Evolutionary conservation across 2,113 vertebrate genomes (phyloP).

Genomic region (Pogonocichla stellata): DNA sequence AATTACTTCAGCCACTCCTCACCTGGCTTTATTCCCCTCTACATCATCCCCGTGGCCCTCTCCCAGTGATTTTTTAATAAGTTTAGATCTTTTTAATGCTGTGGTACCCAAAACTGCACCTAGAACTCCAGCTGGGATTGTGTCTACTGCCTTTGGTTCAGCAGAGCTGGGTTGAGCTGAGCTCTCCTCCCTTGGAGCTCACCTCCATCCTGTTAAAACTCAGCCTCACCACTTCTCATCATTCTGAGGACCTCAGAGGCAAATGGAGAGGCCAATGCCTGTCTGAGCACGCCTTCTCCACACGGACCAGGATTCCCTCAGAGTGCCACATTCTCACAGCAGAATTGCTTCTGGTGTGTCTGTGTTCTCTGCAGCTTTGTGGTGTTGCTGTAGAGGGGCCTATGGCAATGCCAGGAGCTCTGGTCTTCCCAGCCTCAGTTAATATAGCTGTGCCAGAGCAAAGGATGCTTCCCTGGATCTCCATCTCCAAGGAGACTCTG

Average conservation of each 20-base stretch:
- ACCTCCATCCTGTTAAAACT: background rate
- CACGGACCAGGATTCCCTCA: background rate
- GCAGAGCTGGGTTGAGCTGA: background rate
- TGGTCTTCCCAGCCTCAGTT: background rate
- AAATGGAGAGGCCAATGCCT: background rate
- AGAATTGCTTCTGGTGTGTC: background rate
- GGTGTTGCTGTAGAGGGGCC: background rate
- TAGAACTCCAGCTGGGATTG: background rate
- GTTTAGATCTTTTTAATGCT: background rate
- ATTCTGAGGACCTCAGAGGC: background rate
- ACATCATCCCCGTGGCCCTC: accelerated
- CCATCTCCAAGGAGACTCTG: accelerated
- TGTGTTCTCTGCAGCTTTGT: background rate
- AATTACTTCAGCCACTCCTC: background rate
- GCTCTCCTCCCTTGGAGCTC: background rate
- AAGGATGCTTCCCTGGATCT: background rate
- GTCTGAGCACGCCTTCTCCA: background rate
- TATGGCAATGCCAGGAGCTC: background rate
- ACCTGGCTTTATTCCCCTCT: background rate
- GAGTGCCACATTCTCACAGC: background rate
- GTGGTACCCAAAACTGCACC: background rate
- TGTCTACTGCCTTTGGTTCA: background rate
- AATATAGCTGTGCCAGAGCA: background rate
- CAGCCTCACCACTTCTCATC: background rate
- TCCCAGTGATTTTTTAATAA: background rate